These are phyloP conservation scores for Brachypodius melanocephalos DNA, from an alignment of 2,113 vertebrate genomes.

Conservation along the genomic window DNA sequence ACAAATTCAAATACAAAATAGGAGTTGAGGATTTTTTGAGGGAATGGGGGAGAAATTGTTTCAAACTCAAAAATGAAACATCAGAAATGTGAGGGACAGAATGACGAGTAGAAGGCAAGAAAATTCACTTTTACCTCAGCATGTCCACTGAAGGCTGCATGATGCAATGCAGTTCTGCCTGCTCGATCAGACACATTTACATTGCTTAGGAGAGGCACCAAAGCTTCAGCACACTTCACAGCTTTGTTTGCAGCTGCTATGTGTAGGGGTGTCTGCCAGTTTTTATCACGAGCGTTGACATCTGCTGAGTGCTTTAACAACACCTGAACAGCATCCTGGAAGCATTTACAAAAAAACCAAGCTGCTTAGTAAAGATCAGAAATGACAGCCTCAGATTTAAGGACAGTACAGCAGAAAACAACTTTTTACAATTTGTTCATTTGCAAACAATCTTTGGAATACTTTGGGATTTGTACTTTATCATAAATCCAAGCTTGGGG, in stretches of 20 bases:
- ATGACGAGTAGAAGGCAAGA: not conserved
- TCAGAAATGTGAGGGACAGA: not conserved
- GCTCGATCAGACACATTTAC: slow-evolving; percentile 95
- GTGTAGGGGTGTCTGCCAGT: slow-evolving; percentile 98
- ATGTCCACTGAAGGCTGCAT: slow-evolving; percentile 96
- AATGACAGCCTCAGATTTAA: not conserved
- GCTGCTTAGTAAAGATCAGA: not conserved
- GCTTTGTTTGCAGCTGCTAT: slow-evolving; percentile 97
- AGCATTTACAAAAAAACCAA: not conserved
- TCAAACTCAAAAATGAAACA: not conserved
- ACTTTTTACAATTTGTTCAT: not conserved
- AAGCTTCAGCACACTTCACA: slow-evolving; percentile 93
- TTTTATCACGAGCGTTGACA: slow-evolving; percentile 97
- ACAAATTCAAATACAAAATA: not conserved
- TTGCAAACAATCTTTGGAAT: not conserved
- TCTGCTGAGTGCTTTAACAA: slow-evolving; percentile 97
- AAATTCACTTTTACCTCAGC: slow-evolving; percentile 80
- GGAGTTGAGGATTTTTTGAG: not conserved
- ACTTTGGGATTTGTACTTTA: not conserved
- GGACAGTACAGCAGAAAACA: not conserved
- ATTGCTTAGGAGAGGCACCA: slow-evolving; percentile 94
- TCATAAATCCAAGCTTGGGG: not conserved
- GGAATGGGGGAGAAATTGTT: not conserved
- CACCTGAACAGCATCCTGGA: slow-evolving; percentile 95
- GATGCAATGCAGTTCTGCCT: slow-evolving; percentile 93